A percentile compares a stretch with the other conserved stretches of the same genome.
Conservation (phyloP, 2,888 invertebrate genomes). For the Pandemis heparana region DNA sequence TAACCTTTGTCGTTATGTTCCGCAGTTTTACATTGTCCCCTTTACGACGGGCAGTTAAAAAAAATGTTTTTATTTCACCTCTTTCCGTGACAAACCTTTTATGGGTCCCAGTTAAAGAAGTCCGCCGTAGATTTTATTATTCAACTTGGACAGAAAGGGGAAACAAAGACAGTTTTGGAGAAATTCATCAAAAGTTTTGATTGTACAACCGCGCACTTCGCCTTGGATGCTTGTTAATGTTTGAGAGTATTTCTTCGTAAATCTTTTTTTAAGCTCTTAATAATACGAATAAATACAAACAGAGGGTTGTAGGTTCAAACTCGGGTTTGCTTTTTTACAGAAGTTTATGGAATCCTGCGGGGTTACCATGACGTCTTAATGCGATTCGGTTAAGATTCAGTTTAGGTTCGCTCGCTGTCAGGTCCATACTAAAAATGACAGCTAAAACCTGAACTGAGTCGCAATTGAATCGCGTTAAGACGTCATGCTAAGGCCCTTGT, state of each 20-base stretch:
- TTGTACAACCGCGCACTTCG: slow-evolving; percentile 76
- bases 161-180: slow-evolving; percentile 79
- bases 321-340: neutral
- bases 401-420: too few species aligned
- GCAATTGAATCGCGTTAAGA: too few species aligned
- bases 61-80: slow-evolving; percentile 56
- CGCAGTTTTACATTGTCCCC: slow-evolving; percentile 36
- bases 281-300: slow-evolving; percentile 3
- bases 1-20: slow-evolving; percentile 20
- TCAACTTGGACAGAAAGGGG: slow-evolving; percentile 76
- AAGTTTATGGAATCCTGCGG: neutral
- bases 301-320: slow-evolving; percentile 1
- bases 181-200: slow-evolving; percentile 85
- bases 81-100: slow-evolving; percentile 59
- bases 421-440: too few species aligned
- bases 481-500: too few species aligned
- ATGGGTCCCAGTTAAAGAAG: slow-evolving; percentile 61
- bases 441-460: too few species aligned
- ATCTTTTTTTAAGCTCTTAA: slow-evolving; percentile 46
- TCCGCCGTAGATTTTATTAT: slow-evolving; percentile 74
- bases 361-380: too few species aligned
- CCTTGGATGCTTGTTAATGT: slow-evolving; percentile 73
- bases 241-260: slow-evolving; percentile 60
- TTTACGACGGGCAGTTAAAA: slow-evolving; percentile 47
- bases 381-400: too few species aligned